Percentiles rank a stretch among this genome's conserved stretches.
Evolutionary conservation across 1,140 invertebrate species (phyloP).

Genomic region (Brachionus sp.): DNA sequence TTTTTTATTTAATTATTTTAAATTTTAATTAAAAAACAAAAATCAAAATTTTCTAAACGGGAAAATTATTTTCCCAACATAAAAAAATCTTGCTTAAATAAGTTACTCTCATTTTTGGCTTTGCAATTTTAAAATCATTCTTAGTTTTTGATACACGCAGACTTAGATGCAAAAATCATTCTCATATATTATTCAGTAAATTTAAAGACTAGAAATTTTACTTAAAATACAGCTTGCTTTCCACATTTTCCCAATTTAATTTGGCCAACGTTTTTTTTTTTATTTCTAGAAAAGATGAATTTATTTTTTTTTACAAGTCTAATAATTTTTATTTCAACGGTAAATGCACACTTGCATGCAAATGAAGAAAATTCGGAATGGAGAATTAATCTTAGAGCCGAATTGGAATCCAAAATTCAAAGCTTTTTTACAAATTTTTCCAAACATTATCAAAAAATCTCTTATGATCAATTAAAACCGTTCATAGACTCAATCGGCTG

Average conservation of each 20-base stretch:
- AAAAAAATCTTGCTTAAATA: neutral
- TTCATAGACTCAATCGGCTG: neutral
- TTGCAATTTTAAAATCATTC: neutral
- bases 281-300: neutral
- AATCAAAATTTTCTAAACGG: neutral
- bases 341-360: neutral
- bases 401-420: neutral
- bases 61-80: neutral
- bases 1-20: no score
- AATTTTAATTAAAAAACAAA: no score
- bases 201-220: neutral
- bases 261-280: neutral
- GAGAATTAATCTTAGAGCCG: neutral
- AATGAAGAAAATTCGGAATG: neutral
- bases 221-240: neutral
- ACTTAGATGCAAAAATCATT: neutral
- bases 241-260: conserved; percentile 16
- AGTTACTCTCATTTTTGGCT: neutral
- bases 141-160: neutral
- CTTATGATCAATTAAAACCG: neutral
- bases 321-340: neutral
- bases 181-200: neutral
- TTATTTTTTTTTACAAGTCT: neutral
- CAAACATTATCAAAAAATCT: neutral
- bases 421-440: neutral